Evolutionary conservation across 2,888 invertebrate species (phyloP).

Genomic region (Ctenicera cuprea): DNA sequence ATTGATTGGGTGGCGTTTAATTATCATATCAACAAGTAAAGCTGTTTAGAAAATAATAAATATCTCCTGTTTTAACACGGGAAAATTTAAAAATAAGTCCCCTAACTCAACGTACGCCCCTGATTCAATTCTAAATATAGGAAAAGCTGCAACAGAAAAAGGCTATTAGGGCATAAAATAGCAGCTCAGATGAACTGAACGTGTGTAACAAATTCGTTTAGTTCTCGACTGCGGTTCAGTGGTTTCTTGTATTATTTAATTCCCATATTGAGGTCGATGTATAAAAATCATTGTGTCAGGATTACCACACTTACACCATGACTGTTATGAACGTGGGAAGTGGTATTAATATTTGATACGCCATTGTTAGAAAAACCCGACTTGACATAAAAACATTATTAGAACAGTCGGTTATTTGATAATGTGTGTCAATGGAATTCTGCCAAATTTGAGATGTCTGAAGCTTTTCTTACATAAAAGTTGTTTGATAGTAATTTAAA

Average conservation of each 20-base stretch:
- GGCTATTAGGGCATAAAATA: slow-evolving; percentile 3
- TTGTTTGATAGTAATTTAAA: too few relatives aligned
- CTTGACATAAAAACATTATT: too few relatives aligned
- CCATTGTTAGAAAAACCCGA: slow-evolving; percentile 7
- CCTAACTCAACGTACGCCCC: too few relatives aligned
- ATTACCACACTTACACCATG: not conserved
- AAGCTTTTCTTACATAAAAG: too few relatives aligned
- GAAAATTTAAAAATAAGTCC: too few relatives aligned
- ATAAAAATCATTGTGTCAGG: slow-evolving; percentile 31
- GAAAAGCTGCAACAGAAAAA: not conserved
- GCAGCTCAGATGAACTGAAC: not conserved
- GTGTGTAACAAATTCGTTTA: slow-evolving; percentile 8
- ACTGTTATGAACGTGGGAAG: slow-evolving; percentile 29
- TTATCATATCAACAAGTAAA: not conserved
- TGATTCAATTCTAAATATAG: too few relatives aligned
- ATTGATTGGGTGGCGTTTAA: not conserved
- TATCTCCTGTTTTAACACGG: too few relatives aligned
- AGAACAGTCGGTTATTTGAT: too few relatives aligned
- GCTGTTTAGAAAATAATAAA: not conserved
- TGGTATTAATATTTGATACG: not conserved
- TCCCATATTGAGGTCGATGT: slow-evolving; percentile 23
- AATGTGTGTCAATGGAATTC: too few relatives aligned
- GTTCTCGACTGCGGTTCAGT: slow-evolving; percentile 12
- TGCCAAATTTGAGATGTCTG: too few relatives aligned
- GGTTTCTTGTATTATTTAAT: slow-evolving; percentile 1